These are phyloP conservation scores for Enteromius paludinosus DNA, from an alignment of 2,797 vertebrate species.

Conservation along the genomic window DNA sequence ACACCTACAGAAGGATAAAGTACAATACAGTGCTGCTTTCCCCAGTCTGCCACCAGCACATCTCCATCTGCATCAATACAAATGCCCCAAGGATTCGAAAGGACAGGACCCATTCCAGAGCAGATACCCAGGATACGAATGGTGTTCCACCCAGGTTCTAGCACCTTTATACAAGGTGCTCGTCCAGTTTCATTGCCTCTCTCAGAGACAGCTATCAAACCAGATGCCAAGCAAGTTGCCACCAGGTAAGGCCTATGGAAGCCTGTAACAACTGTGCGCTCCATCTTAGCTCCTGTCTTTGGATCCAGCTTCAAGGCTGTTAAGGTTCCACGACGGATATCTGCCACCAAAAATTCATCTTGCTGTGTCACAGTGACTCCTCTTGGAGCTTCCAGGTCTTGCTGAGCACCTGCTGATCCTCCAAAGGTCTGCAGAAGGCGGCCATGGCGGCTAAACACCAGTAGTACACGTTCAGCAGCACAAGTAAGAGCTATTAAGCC, in stretches of 20 bases:
- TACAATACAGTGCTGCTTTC: constrained; percentile 75
- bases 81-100: constrained; percentile 82
- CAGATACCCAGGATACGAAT: constrained; percentile 78
- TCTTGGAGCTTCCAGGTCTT: constrained; percentile 79
- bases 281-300: constrained; percentile 72
- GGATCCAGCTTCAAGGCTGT: constrained; percentile 75
- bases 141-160: constrained; percentile 79
- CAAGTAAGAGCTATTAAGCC: constrained; percentile 82
- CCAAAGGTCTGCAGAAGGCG: constrained; percentile 80
- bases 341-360: constrained; percentile 82
- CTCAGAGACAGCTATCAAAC: constrained; percentile 80
- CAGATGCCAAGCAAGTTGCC: constrained; percentile 73
- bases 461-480: constrained; percentile 74
- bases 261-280: constrained; percentile 77
- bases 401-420: constrained; percentile 63
- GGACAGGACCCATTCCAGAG: constrained; percentile 76
- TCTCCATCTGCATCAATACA: constrained; percentile 78
- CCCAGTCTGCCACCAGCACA: constrained; percentile 83
- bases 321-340: constrained; percentile 79
- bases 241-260: constrained; percentile 83
- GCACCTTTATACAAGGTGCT: constrained; percentile 81
- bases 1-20: constrained; percentile 76
- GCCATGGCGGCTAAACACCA: constrained; percentile 80
- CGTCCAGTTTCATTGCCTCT: constrained; percentile 77
- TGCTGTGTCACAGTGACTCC: constrained; percentile 75